phyloP scores from a whole-genome alignment of 2,888 invertebrate species.

The Eucriotettix oculatus region DNA sequence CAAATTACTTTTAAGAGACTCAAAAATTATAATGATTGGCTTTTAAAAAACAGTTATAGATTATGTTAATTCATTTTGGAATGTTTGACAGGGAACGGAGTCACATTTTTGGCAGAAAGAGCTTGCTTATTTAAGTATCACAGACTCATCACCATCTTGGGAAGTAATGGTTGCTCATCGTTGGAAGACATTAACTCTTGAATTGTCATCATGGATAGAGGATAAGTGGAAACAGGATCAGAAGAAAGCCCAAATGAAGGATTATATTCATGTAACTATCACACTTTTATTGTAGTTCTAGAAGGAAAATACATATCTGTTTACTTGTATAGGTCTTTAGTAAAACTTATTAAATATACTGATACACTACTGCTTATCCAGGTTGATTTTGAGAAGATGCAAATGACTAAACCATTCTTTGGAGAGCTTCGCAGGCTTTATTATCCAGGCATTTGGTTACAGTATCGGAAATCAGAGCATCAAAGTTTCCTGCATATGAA shows the following conservation, averaged over 20 bases:
- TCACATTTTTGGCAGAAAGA: conserved; percentile 27
- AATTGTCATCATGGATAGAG: conserved; percentile 66
- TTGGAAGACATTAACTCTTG: conserved; percentile 63
- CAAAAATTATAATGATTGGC: too few species aligned
- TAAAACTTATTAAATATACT: background rate
- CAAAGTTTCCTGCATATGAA: conserved; percentile 49
- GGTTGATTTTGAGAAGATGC: conserved; percentile 70
- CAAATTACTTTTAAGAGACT: too few species aligned
- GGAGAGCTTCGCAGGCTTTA: conserved; percentile 58
- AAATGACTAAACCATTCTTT: conserved; percentile 73
- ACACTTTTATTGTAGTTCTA: background rate
- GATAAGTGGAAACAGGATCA: conserved; percentile 55
- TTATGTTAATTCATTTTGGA: background rate
- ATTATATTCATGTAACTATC: conserved; percentile 42
- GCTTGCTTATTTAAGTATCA: conserved; percentile 46
- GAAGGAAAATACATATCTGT: background rate
- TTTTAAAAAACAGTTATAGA: background rate
- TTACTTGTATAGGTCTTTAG: background rate
- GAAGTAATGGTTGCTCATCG: conserved; percentile 62
- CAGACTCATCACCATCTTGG: conserved; percentile 59
- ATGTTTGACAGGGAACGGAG: conserved; percentile 12
- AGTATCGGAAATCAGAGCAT: conserved; percentile 50
- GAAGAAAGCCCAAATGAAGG: conserved; percentile 56
- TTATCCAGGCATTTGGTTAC: conserved; percentile 57
- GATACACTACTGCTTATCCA: conserved; percentile 20